Base-by-base conservation (phyloP, 2,888 invertebrate species). In the Cotesia congregata region DNA sequence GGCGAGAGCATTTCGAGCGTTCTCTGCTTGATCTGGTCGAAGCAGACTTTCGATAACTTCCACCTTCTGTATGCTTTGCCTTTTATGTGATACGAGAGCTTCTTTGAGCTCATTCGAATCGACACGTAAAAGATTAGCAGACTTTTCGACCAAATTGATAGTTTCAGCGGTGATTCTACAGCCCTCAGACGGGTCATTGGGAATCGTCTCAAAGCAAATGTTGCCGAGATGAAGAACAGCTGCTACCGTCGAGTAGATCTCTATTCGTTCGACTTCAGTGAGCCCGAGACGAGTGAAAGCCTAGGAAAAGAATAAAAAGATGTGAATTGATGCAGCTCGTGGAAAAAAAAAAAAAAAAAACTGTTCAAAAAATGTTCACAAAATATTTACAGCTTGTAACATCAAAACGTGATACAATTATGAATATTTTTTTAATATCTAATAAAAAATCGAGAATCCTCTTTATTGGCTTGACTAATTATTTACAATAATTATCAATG, bases 31-130 rank as follows among this genome's bases (percentile, higher is more conserved):
- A 89, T 97, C 94, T 1, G 95, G 94, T 90, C 98, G 99, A 82
- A 99, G 90, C 1, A 98, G 98, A 59, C 99, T 98, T 98, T 97
- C 96, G 82, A 98, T 98, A 61, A 98, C 98, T 0, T 98, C 98
- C n/a, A n/a, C n/a, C n/a, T n/a, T n/a, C n/a, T n/a, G n/a, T n/a
- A n/a, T n/a, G n/a, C 98, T 96, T 91, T 98, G 98, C 98, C 99
- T 99, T 6, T 98, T 95, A 38, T 98, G 91, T 0, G 97, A 95
- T 6, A 96, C 95, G 1, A 99, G 91, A 40, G 98, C 95, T 90
- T 96, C 95, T 69, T 94, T 91, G 78, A 98, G 90, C 85, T 97
- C 97, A 62, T 93, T 94, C 5, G 93, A 91, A 87, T 96, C 95
- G 12, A 96, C 94, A 6, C 95, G 96, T 80, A 97, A 90, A 15